Evolutionary conservation across 1,140 invertebrate genomes (phyloP).

Genomic region (Zaprionus gabonicus): DNA sequence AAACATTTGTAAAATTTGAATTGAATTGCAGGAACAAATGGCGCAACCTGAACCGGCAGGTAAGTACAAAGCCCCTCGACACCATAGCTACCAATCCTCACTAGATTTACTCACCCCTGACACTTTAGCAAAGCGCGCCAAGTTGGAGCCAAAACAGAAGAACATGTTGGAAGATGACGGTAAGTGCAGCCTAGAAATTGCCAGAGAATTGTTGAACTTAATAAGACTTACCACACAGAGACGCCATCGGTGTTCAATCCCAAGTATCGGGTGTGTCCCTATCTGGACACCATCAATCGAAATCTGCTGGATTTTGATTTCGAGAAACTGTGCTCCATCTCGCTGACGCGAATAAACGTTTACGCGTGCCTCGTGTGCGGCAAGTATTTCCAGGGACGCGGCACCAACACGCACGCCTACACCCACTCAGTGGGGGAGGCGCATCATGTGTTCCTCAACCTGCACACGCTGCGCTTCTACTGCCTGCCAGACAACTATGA

Average conservation of each 20-base stretch:
- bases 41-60: slow-evolving; percentile 52
- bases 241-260: slow-evolving; percentile 84
- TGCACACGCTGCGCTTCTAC: slow-evolving; percentile 99
- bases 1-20: slow-evolving; percentile 21
- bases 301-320: slow-evolving; percentile 99
- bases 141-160: slow-evolving; percentile 55
- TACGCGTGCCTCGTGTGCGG: slow-evolving; percentile 99
- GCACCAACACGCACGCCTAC: slow-evolving; percentile 99
- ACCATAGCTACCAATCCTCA: neutral
- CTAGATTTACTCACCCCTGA: neutral
- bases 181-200: slow-evolving; percentile 28
- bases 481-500: slow-evolving; percentile 99
- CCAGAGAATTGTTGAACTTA: neutral
- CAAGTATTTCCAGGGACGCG: slow-evolving; percentile 99
- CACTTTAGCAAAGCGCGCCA: slow-evolving; percentile 52
- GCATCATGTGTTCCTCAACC: slow-evolving; percentile 99
- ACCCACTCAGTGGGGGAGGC: slow-evolving; percentile 98
- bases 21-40: slow-evolving; percentile 32
- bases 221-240: slow-evolving; percentile 34
- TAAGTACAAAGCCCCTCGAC: neutral
- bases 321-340: slow-evolving; percentile 99
- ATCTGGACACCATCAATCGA: slow-evolving; percentile 98
- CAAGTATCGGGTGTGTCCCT: slow-evolving; percentile 90
- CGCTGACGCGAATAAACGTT: slow-evolving; percentile 98
- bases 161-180: slow-evolving; percentile 61